These are phyloP conservation scores for Coracopsis vasa DNA, from an alignment of 2,113 vertebrate genomes.

Conservation along the genomic window DNA sequence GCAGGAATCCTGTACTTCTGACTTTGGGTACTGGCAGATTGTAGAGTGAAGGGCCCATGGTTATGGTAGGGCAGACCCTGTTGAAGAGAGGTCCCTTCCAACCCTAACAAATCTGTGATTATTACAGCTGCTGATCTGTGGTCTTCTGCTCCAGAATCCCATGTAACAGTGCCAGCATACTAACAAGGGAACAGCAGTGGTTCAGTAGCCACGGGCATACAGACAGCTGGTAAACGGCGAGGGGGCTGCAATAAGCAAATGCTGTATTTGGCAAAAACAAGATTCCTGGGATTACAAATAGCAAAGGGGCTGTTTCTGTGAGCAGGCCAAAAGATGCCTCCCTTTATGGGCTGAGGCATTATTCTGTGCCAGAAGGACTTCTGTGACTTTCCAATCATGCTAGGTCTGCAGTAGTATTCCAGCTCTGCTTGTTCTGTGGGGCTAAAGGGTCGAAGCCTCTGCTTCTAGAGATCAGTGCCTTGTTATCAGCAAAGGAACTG, in stretches of 20 bases:
- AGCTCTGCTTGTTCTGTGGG: not conserved
- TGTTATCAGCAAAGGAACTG: not conserved
- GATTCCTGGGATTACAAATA: not conserved
- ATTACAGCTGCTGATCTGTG: not conserved
- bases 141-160: not conserved
- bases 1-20: not conserved
- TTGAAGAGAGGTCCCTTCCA: not conserved
- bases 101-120: not conserved
- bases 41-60: not conserved
- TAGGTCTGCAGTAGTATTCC: not conserved
- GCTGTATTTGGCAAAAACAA: not conserved
- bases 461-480: not conserved
- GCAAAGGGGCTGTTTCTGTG: not conserved
- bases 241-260: not conserved
- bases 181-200: not conserved
- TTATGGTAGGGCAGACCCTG: not conserved
- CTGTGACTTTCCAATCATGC: not conserved
- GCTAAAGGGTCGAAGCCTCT: not conserved
- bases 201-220: not conserved
- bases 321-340: not conserved
- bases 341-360: not conserved
- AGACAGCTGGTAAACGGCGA: not conserved
- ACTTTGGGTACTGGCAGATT: not conserved
- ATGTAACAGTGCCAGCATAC: not conserved
- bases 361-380: not conserved